Evolutionary conservation across 2,888 invertebrate genomes (phyloP), one percentile per base, ranked within the genome.

Genomic region (Melipona bicolor): DNA sequence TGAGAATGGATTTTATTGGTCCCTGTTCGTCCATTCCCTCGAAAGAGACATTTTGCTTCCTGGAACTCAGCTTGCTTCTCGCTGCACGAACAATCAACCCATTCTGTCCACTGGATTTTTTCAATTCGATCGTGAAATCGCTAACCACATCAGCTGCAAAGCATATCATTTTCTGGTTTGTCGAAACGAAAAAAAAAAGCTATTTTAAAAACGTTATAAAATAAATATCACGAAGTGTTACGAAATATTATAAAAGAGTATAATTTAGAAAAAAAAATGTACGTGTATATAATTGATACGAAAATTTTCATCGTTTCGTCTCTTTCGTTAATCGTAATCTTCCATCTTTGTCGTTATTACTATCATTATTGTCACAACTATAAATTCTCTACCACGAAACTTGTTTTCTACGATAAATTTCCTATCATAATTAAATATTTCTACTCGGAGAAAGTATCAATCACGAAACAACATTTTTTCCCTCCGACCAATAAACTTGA

Each of bases 101-200:
- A n/a, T 90, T 87, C 50, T 83, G 76, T 52, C 90, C 89, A 62
- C 89, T 90, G 21, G 89, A 86, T 88, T 92, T 93, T 88, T 93
- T 94, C 79, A 94, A 70, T 79, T 94, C 94, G 61, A 94, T 87
- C 74, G 93, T 93, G 83, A 94, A 94, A 81, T 94, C 92, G 6
- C 92, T 94, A n/a, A 90, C 83, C 62, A 94, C 70, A 69, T 94
- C 92, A 73, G 91, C 94, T 94, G 75, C 0, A 49, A 78, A 17
- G 56, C 17, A 43, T 4, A n/a, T 43, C 43, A 9, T 43, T 43
- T 43, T 43, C 43, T 9, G 9, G 1, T 5, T 56, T n/a, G n/a
- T n/a, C 15, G n/a, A 5, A n/a, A n/a, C 5, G n/a, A 1, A 32
- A 2, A 21, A 21, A 21, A 3, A 32, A 19, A 32, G 13, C 13